Percentiles rank a stretch among this genome's conserved stretches.
Conservation (phyloP, 1,140 invertebrate species). For the Plectus sambesii region DNA sequence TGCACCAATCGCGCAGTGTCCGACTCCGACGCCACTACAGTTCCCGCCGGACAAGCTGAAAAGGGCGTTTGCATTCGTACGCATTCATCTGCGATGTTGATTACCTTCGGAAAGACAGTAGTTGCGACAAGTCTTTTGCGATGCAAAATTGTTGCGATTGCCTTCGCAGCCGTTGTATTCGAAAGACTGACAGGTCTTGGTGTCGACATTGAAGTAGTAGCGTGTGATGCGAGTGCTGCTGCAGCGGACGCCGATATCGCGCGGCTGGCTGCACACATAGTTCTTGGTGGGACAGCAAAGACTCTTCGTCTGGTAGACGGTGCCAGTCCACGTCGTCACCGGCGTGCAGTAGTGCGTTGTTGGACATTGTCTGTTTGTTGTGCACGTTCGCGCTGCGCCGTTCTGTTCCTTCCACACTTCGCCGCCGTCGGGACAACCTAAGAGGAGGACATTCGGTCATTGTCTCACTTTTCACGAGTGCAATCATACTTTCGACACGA, state of each 20-base stretch:
- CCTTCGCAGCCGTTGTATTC: slow-evolving; percentile 45
- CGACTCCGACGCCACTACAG: slow-evolving; percentile 40
- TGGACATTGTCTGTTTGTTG: slow-evolving; percentile 41
- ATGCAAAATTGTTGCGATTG: slow-evolving; percentile 44
- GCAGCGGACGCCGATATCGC: slow-evolving; percentile 41
- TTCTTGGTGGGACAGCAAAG: slow-evolving; percentile 44
- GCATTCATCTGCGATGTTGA: no score
- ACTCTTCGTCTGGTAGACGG: slow-evolving; percentile 41
- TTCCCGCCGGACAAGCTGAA: slow-evolving; percentile 43
- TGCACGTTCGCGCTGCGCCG: slow-evolving; percentile 39
- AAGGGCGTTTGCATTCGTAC: no score
- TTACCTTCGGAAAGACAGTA: slow-evolving; percentile 42
- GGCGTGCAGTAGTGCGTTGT: slow-evolving; percentile 43
- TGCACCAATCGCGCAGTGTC: slow-evolving; percentile 36
- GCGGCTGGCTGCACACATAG: slow-evolving; percentile 40
- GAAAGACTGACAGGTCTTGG: slow-evolving; percentile 41
- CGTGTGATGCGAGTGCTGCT: slow-evolving; percentile 34
- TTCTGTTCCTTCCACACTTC: slow-evolving; percentile 45
- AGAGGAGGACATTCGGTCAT: no score
- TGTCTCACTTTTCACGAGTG: no score
- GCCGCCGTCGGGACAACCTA: slow-evolving; percentile 45
- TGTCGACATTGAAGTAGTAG: slow-evolving; percentile 43
- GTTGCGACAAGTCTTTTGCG: slow-evolving; percentile 43
- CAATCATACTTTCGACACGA: slow-evolving; percentile 37
- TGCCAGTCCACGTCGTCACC: slow-evolving; percentile 42